Conservation (phyloP, 2,113 vertebrate genomes). For the Calidris pugnax region DNA sequence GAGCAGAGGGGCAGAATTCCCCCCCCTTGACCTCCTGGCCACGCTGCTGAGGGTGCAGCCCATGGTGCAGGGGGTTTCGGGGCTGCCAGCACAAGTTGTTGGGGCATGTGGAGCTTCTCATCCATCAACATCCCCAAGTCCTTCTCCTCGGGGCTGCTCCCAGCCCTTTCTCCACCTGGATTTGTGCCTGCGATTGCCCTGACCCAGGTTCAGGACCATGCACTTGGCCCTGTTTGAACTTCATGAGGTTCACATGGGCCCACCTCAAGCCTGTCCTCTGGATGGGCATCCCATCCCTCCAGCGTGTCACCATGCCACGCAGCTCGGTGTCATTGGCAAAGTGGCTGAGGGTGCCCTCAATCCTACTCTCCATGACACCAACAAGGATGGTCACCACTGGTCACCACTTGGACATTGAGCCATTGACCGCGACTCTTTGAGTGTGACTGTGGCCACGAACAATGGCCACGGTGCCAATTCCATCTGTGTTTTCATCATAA, state of each 20-base stretch:
- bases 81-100: neutral
- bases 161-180: neutral
- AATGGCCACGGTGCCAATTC: neutral
- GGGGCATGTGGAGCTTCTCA: neutral
- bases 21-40: neutral
- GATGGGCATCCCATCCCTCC: neutral
- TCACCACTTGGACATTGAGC: neutral
- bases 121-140: neutral
- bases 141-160: neutral
- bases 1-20: neutral
- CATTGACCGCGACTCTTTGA: neutral
- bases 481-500: neutral
- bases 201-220: neutral
- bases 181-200: neutral
- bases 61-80: neutral
- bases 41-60: neutral
- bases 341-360: neutral
- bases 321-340: neutral
- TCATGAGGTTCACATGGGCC: neutral
- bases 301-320: neutral
- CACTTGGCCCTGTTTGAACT: neutral
- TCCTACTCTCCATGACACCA: neutral
- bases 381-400: neutral
- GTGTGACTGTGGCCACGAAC: neutral
- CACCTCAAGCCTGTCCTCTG: neutral